phyloP scores from a whole-genome alignment of 2,797 vertebrate genomes.

The Premnoplex brunnescens region DNA sequence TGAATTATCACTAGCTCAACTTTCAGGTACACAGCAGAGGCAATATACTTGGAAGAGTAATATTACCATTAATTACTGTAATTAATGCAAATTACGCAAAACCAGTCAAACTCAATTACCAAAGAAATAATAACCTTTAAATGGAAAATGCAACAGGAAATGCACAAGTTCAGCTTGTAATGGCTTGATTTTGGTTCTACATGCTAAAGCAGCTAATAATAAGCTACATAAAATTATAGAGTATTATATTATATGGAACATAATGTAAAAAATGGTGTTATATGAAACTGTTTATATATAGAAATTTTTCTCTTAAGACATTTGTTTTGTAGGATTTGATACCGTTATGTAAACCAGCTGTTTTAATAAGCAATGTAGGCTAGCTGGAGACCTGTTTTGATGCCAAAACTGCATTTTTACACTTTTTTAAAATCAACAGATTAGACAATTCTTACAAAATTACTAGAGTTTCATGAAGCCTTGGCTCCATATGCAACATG shows the following conservation, averaged over 20 bases:
- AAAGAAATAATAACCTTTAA: slow-evolving; percentile 57
- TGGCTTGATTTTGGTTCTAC: neutral
- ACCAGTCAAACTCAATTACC: slow-evolving; percentile 25
- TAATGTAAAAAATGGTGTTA: neutral
- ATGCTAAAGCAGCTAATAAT: neutral
- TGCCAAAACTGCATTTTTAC: neutral
- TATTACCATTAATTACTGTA: slow-evolving; percentile 37
- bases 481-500: neutral
- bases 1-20: neutral
- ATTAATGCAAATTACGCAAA: slow-evolving; percentile 53
- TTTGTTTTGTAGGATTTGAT: neutral
- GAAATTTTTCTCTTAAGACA: neutral
- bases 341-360: neutral
- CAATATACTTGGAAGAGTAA: neutral
- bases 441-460: neutral
- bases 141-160: slow-evolving; percentile 36
- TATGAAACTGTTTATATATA: neutral
- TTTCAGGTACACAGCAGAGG: neutral
- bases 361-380: neutral
- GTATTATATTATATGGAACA: neutral
- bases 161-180: neutral
- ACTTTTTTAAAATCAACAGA: neutral
- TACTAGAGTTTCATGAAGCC: neutral
- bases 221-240: neutral
- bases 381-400: neutral